Evolutionary conservation across 2,797 vertebrate genomes (phyloP).

Genomic region (Chaetophractus vellerosus): DNA sequence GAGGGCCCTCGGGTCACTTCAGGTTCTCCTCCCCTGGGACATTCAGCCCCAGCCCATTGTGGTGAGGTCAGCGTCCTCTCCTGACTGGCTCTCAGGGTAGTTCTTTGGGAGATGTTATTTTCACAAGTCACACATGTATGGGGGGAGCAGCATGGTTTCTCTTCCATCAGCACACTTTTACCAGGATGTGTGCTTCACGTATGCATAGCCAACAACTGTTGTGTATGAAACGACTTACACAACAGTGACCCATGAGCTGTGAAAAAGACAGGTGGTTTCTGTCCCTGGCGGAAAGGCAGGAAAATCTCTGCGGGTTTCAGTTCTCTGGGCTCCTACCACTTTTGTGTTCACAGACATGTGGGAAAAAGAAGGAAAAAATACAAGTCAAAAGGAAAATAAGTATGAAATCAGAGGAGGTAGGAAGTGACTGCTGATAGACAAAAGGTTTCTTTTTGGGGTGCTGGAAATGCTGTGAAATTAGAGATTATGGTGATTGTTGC

Average conservation of each 20-base stretch:
- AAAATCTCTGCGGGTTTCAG: neutral
- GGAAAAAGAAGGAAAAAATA: neutral
- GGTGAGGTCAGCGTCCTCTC: neutral
- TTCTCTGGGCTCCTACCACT: neutral
- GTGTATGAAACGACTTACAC: neutral
- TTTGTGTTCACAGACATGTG: neutral
- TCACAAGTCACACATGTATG: neutral
- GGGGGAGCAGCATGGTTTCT: neutral
- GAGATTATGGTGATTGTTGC: neutral
- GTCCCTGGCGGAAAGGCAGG: neutral
- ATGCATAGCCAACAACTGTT: neutral
- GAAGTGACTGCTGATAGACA: no score
- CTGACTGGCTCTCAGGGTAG: neutral
- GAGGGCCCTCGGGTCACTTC: neutral
- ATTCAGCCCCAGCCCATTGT: neutral
- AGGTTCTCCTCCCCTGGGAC: rapidly evolving
- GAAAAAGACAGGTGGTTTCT: neutral
- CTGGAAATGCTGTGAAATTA: neutral
- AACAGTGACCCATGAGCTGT: no score
- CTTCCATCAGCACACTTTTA: neutral
- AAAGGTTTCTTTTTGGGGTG: neutral
- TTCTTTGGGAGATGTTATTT: neutral
- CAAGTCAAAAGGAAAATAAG: neutral
- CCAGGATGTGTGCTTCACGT: neutral
- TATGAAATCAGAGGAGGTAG: neutral